Conservation (phyloP, 1,140 invertebrate species). For the Atta texana region DNA sequence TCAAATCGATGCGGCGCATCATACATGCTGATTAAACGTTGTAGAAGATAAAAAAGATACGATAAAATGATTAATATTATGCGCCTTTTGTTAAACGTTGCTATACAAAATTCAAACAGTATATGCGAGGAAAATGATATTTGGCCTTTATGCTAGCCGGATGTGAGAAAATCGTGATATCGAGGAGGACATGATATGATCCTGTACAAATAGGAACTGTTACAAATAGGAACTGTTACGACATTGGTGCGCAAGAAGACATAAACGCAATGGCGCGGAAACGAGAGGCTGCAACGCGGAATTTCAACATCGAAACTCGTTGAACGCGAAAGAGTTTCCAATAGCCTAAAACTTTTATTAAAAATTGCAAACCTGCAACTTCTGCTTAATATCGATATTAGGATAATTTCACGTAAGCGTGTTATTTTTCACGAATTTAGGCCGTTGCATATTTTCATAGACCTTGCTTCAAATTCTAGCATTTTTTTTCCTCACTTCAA, state of each 20-base stretch:
- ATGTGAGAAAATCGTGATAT: conserved; percentile 55
- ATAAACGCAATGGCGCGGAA: conserved; percentile 52
- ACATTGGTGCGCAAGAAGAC: conserved; percentile 40
- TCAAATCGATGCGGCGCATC: not conserved
- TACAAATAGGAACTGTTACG: conserved; percentile 64
- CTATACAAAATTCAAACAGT: conserved; percentile 13
- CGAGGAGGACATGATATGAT: conserved; percentile 36
- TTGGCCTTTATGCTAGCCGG: conserved; percentile 24
- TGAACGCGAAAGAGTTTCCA: conserved; percentile 6
- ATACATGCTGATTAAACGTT: conserved; percentile 18
- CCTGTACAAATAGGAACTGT: conserved; percentile 56
- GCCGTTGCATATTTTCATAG: not conserved
- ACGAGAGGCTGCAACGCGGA: conserved; percentile 11
- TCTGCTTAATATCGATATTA: conserved; percentile 13
- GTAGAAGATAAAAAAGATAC: not conserved
- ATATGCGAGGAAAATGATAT: conserved; percentile 55
- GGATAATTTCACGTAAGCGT: conserved; percentile 1
- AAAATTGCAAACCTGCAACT: conserved; percentile 26
- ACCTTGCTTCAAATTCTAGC: not conserved
- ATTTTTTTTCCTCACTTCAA: not conserved
- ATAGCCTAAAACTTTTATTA: conserved; percentile 52
- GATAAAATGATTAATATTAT: conserved; percentile 45
- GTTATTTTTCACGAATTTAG: not conserved
- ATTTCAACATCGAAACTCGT: not conserved
- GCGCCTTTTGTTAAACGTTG: conserved; percentile 40